These are phyloP conservation scores for Folsomia candida DNA, from an alignment of 2,888 invertebrate species.

Conservation along the genomic window DNA sequence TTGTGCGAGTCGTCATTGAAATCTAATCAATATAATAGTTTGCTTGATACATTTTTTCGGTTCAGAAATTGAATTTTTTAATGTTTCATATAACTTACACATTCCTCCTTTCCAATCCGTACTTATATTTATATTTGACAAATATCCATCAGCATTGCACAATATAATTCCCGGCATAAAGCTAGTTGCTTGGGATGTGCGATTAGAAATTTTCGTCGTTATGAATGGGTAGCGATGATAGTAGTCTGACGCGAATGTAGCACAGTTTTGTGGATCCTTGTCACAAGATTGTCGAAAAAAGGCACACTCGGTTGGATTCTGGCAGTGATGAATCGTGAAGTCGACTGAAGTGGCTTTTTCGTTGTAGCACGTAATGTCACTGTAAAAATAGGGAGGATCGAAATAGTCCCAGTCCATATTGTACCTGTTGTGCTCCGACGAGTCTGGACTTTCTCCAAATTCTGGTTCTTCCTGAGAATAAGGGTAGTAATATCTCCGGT, in stretches of 20 bases:
- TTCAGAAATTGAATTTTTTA: background rate
- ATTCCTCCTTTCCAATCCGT: conserved; percentile 1
- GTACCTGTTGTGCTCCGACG: background rate
- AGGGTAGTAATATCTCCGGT: background rate
- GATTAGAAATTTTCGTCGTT: background rate
- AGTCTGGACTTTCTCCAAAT: conserved; percentile 5
- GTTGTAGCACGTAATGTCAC: conserved; percentile 4
- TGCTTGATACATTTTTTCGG: too few species aligned
- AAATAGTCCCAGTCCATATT: background rate
- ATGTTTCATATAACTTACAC: too few species aligned
- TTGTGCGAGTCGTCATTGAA: background rate
- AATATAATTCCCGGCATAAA: background rate
- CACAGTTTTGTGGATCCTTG: background rate
- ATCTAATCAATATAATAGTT: background rate
- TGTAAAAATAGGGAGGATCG: background rate
- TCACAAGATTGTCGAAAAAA: background rate
- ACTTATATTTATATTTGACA: background rate
- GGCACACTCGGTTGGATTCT: background rate
- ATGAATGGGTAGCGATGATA: background rate
- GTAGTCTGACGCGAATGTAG: background rate
- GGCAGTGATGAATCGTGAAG: background rate
- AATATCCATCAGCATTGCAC: background rate
- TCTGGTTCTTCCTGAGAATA: background rate
- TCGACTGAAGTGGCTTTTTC: background rate
- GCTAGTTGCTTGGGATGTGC: background rate